phyloP scores from a whole-genome alignment of 2,888 invertebrate species.

The Stegana nigrithorax region DNA sequence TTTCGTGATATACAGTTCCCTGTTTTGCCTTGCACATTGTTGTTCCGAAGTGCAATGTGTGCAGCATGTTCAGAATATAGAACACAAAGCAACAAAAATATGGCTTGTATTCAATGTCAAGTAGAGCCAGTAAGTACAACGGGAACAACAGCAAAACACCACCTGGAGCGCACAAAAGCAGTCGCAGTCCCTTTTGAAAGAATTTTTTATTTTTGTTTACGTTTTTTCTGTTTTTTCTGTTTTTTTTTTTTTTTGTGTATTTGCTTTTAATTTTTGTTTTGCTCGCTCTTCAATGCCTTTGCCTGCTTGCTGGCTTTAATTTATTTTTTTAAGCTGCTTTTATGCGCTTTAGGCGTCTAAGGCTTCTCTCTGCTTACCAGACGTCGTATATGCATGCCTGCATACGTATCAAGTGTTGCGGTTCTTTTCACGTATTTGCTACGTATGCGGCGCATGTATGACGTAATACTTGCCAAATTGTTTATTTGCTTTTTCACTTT shows the following conservation, averaged over 20 bases:
- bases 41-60: too few relatives aligned
- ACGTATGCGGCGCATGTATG: too few relatives aligned
- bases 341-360: background rate
- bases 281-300: constrained; percentile 23
- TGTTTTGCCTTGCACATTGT: constrained; percentile 30
- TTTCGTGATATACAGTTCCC: constrained; percentile 21
- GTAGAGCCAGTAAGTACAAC: constrained; percentile 23
- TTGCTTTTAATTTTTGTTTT: constrained; percentile 32
- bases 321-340: background rate
- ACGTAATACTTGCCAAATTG: too few relatives aligned
- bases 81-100: too few relatives aligned
- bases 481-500: too few relatives aligned
- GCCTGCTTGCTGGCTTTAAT: constrained; percentile 29
- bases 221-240: background rate
- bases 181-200: too few relatives aligned
- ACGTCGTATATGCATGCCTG: too few relatives aligned
- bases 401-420: too few relatives aligned
- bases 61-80: too few relatives aligned
- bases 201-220: too few relatives aligned
- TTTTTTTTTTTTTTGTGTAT: constrained; percentile 25
- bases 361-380: constrained; percentile 35
- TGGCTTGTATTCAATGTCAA: constrained; percentile 49
- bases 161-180: background rate
- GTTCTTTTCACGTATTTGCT: too few relatives aligned
- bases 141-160: constrained; percentile 29